These are phyloP conservation scores for Bambusicola thoracicus DNA, from an alignment of 2,113 vertebrate species.

Conservation along the genomic window DNA sequence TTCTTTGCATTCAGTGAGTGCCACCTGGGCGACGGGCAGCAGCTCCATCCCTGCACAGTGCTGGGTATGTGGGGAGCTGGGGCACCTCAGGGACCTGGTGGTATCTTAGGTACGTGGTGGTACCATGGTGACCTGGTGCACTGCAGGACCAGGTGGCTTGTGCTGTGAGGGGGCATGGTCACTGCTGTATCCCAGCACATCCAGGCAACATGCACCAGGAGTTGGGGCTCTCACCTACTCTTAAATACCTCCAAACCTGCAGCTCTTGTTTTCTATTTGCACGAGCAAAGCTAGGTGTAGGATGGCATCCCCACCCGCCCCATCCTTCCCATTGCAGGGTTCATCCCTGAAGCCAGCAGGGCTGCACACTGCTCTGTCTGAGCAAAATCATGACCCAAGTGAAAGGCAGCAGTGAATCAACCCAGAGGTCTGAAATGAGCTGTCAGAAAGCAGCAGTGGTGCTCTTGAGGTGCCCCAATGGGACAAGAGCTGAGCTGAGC, in stretches of 20 bases:
- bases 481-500: neutral
- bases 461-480: neutral
- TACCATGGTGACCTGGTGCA: too few relatives aligned
- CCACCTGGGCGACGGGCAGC: neutral
- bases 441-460: neutral
- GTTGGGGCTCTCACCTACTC: neutral
- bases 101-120: too few relatives aligned
- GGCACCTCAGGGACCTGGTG: too few relatives aligned
- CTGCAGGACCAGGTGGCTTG: neutral
- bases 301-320: neutral
- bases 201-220: neutral
- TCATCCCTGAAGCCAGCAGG: neutral
- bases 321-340: neutral
- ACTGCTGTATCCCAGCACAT: neutral
- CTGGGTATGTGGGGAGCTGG: neutral
- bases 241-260: neutral
- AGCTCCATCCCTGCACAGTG: accelerated
- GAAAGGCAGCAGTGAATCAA: neutral
- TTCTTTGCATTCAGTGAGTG: neutral
- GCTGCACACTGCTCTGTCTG: neutral
- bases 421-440: neutral
- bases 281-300: neutral
- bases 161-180: neutral
- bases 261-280: slow-evolving; percentile 9
- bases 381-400: neutral